Conservation (phyloP, 2,797 vertebrate genomes). For the Lepus oiostolus region DNA sequence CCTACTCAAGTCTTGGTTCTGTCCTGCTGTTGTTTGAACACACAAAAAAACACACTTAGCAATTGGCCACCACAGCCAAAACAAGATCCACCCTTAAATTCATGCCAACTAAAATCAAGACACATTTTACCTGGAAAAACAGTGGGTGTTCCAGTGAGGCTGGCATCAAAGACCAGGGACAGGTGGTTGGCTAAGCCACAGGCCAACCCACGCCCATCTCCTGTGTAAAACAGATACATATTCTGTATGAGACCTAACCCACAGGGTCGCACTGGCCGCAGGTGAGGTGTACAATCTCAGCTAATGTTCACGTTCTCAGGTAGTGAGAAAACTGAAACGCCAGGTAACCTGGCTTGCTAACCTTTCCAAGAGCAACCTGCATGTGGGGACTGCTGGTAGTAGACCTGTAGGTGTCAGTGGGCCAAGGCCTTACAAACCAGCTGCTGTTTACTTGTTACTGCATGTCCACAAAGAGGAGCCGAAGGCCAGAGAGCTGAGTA, state of each 20-base stretch:
- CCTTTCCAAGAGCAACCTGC: neutral
- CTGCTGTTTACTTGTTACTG: too few species aligned
- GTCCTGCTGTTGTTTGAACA: too few species aligned
- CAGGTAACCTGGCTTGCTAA: too few species aligned
- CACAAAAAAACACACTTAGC: neutral
- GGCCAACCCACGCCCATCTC: slow-evolving; percentile 93
- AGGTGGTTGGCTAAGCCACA: slow-evolving; percentile 93
- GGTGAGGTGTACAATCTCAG: rapidly evolving
- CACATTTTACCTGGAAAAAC: slow-evolving; percentile 92
- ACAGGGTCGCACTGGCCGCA: rapidly evolving
- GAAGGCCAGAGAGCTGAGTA: neutral
- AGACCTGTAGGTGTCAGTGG: neutral
- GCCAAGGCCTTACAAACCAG: too few species aligned
- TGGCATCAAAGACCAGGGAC: slow-evolving; percentile 90
- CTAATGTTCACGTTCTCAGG: too few species aligned
- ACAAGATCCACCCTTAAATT: neutral
- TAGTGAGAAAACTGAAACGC: neutral
- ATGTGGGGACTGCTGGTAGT: rapidly evolving
- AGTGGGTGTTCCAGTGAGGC: slow-evolving; percentile 87
- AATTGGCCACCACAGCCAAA: neutral
- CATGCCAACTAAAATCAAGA: slow-evolving; percentile 27
- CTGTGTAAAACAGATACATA: slow-evolving; percentile 82
- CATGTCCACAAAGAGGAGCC: neutral
- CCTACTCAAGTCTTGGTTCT: rapidly evolving
- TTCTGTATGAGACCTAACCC: too few species aligned